Base-by-base conservation (phyloP, 2,888 invertebrate species). In the Eumerus sabulonum region DNA sequence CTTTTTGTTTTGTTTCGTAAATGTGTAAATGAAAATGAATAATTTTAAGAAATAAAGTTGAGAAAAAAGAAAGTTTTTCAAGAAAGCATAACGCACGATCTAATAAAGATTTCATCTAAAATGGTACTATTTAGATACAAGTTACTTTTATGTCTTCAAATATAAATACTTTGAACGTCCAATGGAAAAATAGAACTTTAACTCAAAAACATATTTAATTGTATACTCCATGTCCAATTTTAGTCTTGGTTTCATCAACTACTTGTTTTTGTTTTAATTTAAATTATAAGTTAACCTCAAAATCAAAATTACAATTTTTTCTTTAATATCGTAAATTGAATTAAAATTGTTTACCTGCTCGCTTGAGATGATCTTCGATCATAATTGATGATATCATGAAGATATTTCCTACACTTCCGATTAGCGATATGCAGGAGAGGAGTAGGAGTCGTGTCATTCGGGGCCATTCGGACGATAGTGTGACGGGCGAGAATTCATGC, bases 361-460 rank as follows among this genome's bases (percentile, higher is more conserved):
- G 92, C 84, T 92, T 91, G 7, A 93, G 89, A 84, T 93, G 92
- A 84, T 93, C 93, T 84, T 93, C 93, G 42, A 93, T 93, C 90
- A 93, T 93, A 70, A 93, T 91, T 5, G 93, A 91, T 82, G 93
- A 94, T 76, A 94, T 94, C 90, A 94, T 92, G 85, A 93, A 95
- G 13, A 94, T 92, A 85, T 94, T 93, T 0, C 94, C 95, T 85
- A 93, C 90, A 84, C 92, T 93, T 9, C 93, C 93, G 53, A 93
- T 87, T 1, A 93, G 91, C 0, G 93, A 91, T 81, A 93, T 89
- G 1, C 92, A 91, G 0, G 92, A 92, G 57, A 93, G 88, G 36
- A 93, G 88, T 5, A 94, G 86, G 0, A 95, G 90, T 12, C 93
- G 90, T 1, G 91, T 92, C 18, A 94, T 90, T 18, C 93, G 90